These are phyloP conservation scores for Eupithecia dodoneata DNA, from an alignment of 2,888 invertebrate genomes.

Conservation along the genomic window DNA sequence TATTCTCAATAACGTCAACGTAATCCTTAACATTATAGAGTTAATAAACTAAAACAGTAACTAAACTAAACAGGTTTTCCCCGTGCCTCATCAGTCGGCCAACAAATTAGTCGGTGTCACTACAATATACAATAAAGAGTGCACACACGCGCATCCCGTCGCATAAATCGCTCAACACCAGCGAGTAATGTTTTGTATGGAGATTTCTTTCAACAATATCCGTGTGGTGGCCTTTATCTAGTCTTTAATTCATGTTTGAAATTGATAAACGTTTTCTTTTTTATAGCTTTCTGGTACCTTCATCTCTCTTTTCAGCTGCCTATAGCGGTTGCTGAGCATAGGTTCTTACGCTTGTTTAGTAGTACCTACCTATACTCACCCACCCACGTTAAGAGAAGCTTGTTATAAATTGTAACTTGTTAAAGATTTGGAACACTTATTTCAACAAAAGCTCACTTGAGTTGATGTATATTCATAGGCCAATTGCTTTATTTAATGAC, in stretches of 20 bases:
- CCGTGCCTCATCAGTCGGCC: slow-evolving; percentile 80
- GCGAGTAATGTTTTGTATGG: slow-evolving; percentile 83
- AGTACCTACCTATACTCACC: neutral
- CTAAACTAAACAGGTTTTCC: slow-evolving; percentile 74
- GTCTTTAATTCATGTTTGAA: slow-evolving; percentile 78
- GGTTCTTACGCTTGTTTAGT: neutral
- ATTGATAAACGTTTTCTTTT: slow-evolving; percentile 68
- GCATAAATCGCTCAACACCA: slow-evolving; percentile 82
- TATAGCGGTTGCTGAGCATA: neutral
- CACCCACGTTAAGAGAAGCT: neutral
- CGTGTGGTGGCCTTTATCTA: slow-evolving; percentile 80
- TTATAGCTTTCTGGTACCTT: slow-evolving; percentile 39
- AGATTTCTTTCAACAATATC: slow-evolving; percentile 82
- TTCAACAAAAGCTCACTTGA: neutral
- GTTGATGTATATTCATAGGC: slow-evolving; percentile 44
- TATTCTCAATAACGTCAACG: neutral
- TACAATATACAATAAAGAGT: slow-evolving; percentile 81
- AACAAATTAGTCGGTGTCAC: slow-evolving; percentile 84
- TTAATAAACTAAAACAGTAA: slow-evolving; percentile 69
- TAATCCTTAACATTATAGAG: slow-evolving; percentile 42
- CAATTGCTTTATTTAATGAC: slow-evolving; percentile 70
- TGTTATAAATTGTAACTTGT: neutral
- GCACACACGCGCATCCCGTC: slow-evolving; percentile 70
- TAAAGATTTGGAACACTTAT: neutral
- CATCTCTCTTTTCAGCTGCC: neutral